These are phyloP conservation scores for Adela reaumurella DNA, from an alignment of 2,888 invertebrate species.

Conservation along the genomic window DNA sequence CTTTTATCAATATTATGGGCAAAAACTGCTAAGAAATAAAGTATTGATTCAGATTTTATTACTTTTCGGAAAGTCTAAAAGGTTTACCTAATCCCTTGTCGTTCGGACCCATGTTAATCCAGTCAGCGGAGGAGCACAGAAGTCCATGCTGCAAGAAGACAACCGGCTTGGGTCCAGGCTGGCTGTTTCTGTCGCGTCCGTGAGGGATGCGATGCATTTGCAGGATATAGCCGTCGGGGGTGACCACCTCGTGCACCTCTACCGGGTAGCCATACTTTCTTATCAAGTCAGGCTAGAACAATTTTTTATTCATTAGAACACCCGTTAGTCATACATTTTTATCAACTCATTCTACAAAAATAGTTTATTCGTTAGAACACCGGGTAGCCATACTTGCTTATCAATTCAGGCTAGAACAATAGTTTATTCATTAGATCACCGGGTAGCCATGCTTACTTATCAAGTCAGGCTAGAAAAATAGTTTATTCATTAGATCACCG, in stretches of 20 bases:
- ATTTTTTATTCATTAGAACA: conserved; percentile 3
- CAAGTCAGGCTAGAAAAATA: no score
- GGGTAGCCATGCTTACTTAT: conserved; percentile 63
- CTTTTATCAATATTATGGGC: no score
- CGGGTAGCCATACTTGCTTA: no score
- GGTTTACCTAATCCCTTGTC: conserved; percentile 57
- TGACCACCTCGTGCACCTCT: conserved; percentile 68
- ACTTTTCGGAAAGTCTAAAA: conserved; percentile 12
- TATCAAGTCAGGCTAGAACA: conserved; percentile 33
- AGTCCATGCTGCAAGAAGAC: conserved; percentile 81
- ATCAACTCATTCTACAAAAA: background rate
- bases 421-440: no score
- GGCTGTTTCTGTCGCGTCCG: conserved; percentile 26
- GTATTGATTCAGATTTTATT: no score
- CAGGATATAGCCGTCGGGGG: conserved; percentile 78
- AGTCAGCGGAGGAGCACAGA: conserved; percentile 72
- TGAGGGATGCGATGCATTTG: conserved; percentile 76
- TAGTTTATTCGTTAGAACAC: background rate
- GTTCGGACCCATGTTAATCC: conserved; percentile 69
- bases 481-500: no score
- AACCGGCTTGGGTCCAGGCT: conserved; percentile 30
- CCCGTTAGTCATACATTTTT: background rate
- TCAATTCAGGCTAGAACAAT: no score
- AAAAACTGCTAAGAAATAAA: no score
- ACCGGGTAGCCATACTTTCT: conserved; percentile 64